Conservation (phyloP, 2,113 vertebrate genomes). For the Sorex fumeus region DNA sequence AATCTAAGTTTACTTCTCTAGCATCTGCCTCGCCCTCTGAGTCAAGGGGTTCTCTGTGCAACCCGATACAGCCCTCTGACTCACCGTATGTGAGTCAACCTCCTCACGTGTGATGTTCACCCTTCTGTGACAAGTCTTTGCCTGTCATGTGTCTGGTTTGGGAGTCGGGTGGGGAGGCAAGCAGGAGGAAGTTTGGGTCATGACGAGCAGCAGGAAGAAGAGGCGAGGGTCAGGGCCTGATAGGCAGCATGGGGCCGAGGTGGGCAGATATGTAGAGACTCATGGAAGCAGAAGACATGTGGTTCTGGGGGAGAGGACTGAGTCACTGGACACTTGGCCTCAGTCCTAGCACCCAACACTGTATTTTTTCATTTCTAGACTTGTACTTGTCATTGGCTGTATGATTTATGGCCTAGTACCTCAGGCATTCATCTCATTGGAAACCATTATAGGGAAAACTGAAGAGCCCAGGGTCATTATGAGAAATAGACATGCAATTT, state of each 20-base stretch:
- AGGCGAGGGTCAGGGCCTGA: neutral
- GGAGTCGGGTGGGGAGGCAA: neutral
- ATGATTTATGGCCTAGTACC: constrained; percentile 20
- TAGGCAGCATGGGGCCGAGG: neutral
- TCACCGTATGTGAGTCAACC: neutral
- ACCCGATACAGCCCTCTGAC: neutral
- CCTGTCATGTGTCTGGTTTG: neutral
- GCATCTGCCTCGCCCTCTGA: neutral
- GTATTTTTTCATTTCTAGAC: constrained; percentile 5
- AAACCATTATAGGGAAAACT: neutral
- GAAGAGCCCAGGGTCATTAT: neutral
- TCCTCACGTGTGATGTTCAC: too few relatives aligned
- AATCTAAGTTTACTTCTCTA: neutral
- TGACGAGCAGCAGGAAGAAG: neutral
- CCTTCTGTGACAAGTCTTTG: too few relatives aligned
- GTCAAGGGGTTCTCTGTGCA: neutral
- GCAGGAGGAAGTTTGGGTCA: neutral
- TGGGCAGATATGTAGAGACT: neutral
- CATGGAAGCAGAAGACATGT: neutral
- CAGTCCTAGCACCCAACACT: neutral
- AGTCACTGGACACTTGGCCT: neutral
- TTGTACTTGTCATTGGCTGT: constrained; percentile 12
- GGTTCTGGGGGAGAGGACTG: neutral
- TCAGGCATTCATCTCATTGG: constrained; percentile 9
- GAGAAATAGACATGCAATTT: neutral